Percentiles rank a stretch among this genome's conserved stretches.
phyloP scores from a whole-genome alignment of 2,113 vertebrate species.

The Osmerus mordax region DNA sequence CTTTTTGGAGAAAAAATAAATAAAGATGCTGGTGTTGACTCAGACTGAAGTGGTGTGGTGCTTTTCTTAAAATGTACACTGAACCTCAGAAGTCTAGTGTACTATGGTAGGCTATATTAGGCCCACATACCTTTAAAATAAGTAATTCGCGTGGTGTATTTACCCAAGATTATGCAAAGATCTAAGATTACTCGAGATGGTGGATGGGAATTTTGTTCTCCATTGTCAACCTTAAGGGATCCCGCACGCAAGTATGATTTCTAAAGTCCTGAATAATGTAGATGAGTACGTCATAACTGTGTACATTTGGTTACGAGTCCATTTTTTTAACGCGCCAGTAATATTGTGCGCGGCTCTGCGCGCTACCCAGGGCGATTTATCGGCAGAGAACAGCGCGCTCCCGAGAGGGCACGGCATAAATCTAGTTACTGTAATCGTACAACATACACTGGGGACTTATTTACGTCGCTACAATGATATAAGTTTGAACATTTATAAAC shows the following conservation, averaged over 20 bases:
- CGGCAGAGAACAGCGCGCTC: constrained; percentile 60
- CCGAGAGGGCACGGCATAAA: constrained; percentile 43
- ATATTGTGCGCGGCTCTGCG: constrained; percentile 48
- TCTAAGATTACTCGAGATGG: no score
- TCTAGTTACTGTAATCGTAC: constrained; percentile 33
- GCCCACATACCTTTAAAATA: no score
- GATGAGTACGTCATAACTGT: constrained; percentile 34
- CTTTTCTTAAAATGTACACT: constrained; percentile 11
- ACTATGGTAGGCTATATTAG: no score
- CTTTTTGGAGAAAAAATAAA: constrained; percentile 66
- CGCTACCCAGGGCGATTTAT: constrained; percentile 37
- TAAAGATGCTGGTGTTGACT: constrained; percentile 64
- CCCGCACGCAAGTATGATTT: background rate
- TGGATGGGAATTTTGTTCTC: no score
- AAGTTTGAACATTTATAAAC: background rate
- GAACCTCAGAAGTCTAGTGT: background rate
- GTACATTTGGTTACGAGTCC: constrained; percentile 3
- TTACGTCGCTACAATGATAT: background rate
- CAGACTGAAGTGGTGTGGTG: background rate
- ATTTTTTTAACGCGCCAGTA: constrained; percentile 6
- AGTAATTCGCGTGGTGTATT: no score
- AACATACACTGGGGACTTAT: constrained; percentile 17
- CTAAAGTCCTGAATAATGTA: background rate
- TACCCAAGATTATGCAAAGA: no score
- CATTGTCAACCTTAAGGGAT: no score